Evolutionary conservation across 2,888 invertebrate species (phyloP).

Genomic region (Agonum fuliginosum): DNA sequence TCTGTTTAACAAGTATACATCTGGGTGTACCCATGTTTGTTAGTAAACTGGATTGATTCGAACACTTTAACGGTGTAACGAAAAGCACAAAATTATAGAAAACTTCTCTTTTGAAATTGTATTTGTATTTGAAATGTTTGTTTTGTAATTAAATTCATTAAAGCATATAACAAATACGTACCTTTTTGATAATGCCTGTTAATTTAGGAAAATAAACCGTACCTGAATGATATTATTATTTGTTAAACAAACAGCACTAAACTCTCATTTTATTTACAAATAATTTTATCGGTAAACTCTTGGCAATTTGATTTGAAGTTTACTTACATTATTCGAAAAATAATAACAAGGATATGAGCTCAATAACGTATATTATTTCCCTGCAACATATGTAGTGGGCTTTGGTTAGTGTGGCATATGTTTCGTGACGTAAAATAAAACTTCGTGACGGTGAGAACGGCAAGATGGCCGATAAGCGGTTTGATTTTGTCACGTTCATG

Average conservation of each 20-base stretch:
- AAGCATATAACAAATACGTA: neutral
- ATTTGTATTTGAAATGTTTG: neutral
- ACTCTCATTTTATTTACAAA: neutral
- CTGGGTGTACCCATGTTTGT: too few relatives aligned
- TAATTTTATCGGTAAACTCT: neutral
- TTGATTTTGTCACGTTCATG: slow-evolving; percentile 32
- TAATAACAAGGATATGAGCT: neutral
- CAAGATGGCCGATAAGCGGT: slow-evolving; percentile 12
- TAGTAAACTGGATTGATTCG: too few relatives aligned
- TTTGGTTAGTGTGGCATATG: slow-evolving; percentile 5
- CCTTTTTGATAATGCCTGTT: neutral
- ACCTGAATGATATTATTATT: neutral
- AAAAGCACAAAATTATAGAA: neutral
- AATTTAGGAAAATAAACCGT: neutral
- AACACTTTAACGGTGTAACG: too few relatives aligned
- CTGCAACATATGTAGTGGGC: slow-evolving; percentile 20
- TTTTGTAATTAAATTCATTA: neutral
- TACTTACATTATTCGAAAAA: neutral
- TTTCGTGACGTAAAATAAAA: neutral
- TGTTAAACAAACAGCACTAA: neutral
- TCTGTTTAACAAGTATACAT: too few relatives aligned
- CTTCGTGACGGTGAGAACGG: slow-evolving; percentile 3
- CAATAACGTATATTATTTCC: neutral
- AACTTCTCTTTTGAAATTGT: too few relatives aligned
- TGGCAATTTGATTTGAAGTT: neutral